Percentiles rank a stretch among this genome's conserved stretches.
Conservation (phyloP, 2,797 vertebrate genomes). For the Schizopygopsis pylzovi region DNA sequence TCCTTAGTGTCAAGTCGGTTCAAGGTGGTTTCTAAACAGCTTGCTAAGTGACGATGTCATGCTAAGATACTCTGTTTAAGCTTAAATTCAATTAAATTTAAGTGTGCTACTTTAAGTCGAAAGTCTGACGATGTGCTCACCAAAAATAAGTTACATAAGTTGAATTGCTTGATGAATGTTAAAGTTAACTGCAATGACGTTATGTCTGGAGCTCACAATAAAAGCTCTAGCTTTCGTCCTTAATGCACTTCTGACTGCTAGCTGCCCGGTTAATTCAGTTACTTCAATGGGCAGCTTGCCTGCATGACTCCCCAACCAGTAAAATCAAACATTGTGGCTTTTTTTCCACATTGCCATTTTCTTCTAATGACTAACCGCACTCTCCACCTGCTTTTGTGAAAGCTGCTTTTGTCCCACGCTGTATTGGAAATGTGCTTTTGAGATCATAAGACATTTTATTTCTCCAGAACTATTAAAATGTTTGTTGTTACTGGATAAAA, state of each 20-base stretch:
- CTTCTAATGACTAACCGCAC: conserved; percentile 3
- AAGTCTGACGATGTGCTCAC: not conserved
- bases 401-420: conserved; percentile 19
- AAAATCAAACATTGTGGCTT: conserved; percentile 22
- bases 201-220: conserved; percentile 49
- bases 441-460: conserved; percentile 7
- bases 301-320: conserved; percentile 2
- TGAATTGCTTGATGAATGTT: conserved; percentile 11
- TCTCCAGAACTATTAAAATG: conserved; percentile 6
- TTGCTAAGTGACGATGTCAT: not conserved
- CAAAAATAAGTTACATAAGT: not conserved
- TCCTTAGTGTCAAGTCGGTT: too few relatives aligned
- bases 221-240: conserved; percentile 43
- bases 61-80: not conserved
- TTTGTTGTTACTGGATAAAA: not conserved
- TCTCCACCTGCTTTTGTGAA: conserved; percentile 33
- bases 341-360: conserved; percentile 40
- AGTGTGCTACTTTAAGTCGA: not conserved
- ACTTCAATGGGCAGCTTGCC: conserved; percentile 31
- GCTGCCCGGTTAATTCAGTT: conserved; percentile 55
- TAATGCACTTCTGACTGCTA: conserved; percentile 20
- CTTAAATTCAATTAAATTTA: not conserved
- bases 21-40: not conserved
- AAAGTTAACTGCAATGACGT: conserved; percentile 35
- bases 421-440: conserved; percentile 2